These are phyloP conservation scores for Heliconius hermathena DNA, from an alignment of 1,140 invertebrate genomes.

Conservation along the genomic window DNA sequence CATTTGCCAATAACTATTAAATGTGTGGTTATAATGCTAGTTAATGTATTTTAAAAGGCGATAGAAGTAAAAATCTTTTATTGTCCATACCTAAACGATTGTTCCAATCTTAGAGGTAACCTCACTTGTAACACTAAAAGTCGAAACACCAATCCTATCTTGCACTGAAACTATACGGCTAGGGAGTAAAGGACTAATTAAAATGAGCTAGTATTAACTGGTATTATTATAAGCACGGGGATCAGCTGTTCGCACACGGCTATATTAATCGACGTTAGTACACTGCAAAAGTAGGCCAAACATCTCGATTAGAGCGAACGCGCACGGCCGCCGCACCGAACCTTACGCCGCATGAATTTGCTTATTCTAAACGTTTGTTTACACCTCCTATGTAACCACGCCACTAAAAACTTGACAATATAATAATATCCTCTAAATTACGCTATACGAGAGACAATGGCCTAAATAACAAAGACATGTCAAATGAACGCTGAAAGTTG, in stretches of 20 bases:
- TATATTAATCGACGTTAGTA: conserved; percentile 77
- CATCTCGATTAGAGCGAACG: conserved; percentile 68
- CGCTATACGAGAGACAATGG: conserved; percentile 50
- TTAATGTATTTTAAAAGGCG: conserved; percentile 12
- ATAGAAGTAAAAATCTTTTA: background rate
- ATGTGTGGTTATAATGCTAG: conserved; percentile 1
- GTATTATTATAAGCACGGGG: conserved; percentile 48
- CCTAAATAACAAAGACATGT: conserved; percentile 77
- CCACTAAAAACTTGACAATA: conserved; percentile 64
- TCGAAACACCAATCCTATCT: background rate
- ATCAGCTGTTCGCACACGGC: conserved; percentile 77
- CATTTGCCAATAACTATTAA: conserved; percentile 26
- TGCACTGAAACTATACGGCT: conserved; percentile 9
- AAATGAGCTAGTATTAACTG: conserved; percentile 34
- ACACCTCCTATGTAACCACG: conserved; percentile 59
- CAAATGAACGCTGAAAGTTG: conserved; percentile 64
- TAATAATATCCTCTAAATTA: conserved; percentile 59
- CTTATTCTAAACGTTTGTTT: conserved; percentile 64
- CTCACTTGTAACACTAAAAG: conserved; percentile 6
- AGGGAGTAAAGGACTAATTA: conserved; percentile 29
- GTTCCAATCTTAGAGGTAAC: background rate
- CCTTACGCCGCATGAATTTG: conserved; percentile 50
- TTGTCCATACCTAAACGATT: background rate
- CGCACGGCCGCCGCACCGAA: conserved; percentile 52
- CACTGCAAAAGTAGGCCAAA: conserved; percentile 77